Percentiles rank a stretch among this genome's conserved stretches.
Evolutionary conservation across 2,888 invertebrate species (phyloP).

Genomic region (Catocala sponsa): DNA sequence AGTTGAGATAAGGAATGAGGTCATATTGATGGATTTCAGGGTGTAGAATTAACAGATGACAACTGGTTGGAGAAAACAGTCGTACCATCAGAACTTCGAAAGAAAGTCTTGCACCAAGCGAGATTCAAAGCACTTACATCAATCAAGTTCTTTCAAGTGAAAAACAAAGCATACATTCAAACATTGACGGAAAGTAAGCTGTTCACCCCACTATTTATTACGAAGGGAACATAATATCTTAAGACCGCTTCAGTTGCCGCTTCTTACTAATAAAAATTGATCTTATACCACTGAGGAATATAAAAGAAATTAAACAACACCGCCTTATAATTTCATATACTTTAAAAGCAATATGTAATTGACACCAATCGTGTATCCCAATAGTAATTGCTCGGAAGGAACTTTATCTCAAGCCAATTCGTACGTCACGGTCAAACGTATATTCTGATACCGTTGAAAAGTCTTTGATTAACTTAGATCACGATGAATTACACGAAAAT

Average conservation of each 20-base stretch:
- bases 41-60: constrained; percentile 80
- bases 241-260: too few species aligned
- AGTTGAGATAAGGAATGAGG: too few species aligned
- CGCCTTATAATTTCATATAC: constrained; percentile 6
- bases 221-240: too few species aligned
- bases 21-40: constrained; percentile 56
- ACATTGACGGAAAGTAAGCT: constrained; percentile 79
- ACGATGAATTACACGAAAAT: too few species aligned
- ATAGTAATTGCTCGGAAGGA: constrained; percentile 24
- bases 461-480: background rate
- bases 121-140: constrained; percentile 81
- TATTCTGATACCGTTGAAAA: constrained; percentile 6
- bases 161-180: constrained; percentile 83
- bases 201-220: background rate
- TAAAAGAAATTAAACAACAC: constrained; percentile 3
- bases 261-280: too few species aligned
- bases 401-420: constrained; percentile 16
- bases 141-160: constrained; percentile 82
- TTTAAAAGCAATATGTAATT: constrained; percentile 28
- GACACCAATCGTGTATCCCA: constrained; percentile 27
- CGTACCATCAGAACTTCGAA: constrained; percentile 76
- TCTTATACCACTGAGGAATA: too few species aligned
- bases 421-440: constrained; percentile 20
- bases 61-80: constrained; percentile 81
- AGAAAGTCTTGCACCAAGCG: constrained; percentile 83